Conservation (phyloP, 2,888 invertebrate species). For the Antheraea assamensis region DNA sequence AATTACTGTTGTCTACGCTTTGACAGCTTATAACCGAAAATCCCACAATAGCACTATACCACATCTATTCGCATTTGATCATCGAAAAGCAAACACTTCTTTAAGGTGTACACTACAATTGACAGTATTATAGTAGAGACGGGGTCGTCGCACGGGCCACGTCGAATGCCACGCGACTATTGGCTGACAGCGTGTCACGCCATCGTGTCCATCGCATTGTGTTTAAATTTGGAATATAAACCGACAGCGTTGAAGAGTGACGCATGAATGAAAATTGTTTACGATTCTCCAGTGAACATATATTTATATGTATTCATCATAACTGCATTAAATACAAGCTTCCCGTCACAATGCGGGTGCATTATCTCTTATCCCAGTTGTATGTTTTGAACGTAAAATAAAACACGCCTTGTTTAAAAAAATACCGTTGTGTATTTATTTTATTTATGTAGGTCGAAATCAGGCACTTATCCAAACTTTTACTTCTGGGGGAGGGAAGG, state of each 20-base stretch:
- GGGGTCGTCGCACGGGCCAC: constrained; percentile 66
- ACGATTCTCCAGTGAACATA: not conserved
- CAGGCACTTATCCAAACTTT: no score
- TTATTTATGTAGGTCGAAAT: not conserved
- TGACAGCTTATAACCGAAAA: not conserved
- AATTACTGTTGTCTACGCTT: not conserved
- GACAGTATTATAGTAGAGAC: constrained; percentile 22
- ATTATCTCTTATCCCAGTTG: not conserved
- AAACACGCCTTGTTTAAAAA: not conserved
- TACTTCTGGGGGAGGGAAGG: no score
- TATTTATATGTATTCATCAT: constrained; percentile 5
- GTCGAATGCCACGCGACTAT: constrained; percentile 47
- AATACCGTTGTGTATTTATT: not conserved
- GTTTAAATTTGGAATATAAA: constrained; percentile 74
- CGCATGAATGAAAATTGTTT: constrained; percentile 20
- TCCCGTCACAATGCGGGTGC: constrained; percentile 5
- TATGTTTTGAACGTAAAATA: not conserved
- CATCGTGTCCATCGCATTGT: constrained; percentile 55
- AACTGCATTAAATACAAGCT: not conserved
- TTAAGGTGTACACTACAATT: not conserved
- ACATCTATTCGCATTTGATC: not conserved
- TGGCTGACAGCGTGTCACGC: constrained; percentile 69
- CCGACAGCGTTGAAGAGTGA: constrained; percentile 27
- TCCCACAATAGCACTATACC: not conserved
- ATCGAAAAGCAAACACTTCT: constrained; percentile 11